A percentile compares a stretch with the other conserved stretches of the same genome.
phyloP scores from a whole-genome alignment of 2,797 vertebrate species.

The Rhabdophis nuchalis region DNA sequence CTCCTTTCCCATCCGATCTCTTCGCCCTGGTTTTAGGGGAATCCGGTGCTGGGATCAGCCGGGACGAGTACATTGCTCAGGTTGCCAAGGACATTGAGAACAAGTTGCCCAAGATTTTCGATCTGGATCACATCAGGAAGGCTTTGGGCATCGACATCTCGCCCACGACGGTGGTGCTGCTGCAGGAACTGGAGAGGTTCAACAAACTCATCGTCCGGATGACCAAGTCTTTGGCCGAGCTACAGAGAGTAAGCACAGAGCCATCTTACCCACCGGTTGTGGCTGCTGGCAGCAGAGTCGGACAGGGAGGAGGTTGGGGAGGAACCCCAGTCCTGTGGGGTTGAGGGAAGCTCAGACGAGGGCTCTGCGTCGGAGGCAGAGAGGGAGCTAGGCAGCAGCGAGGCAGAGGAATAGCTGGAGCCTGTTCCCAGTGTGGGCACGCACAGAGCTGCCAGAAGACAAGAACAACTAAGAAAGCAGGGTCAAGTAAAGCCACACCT shows the following conservation, averaged over 20 bases:
- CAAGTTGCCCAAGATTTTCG: slow-evolving; percentile 83
- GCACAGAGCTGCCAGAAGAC: too few relatives aligned
- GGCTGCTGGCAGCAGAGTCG: too few relatives aligned
- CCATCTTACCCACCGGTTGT: background rate
- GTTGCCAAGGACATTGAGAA: slow-evolving; percentile 88
- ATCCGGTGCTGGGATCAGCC: slow-evolving; percentile 77
- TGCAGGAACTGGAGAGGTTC: slow-evolving; percentile 92
- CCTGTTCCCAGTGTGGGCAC: too few relatives aligned
- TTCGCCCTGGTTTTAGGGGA: slow-evolving; percentile 74
- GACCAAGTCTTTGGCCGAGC: slow-evolving; percentile 81
- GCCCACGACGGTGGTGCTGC: slow-evolving; percentile 86
- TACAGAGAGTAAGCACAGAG: slow-evolving; percentile 79
- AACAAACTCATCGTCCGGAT: slow-evolving; percentile 84
- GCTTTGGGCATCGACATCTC: slow-evolving; percentile 71
- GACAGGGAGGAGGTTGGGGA: too few relatives aligned
- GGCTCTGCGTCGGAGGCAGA: too few relatives aligned
- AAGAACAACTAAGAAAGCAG: too few relatives aligned
- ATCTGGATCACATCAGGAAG: slow-evolving; percentile 83
- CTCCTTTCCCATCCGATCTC: background rate
- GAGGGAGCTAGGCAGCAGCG: too few relatives aligned
- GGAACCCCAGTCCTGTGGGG: too few relatives aligned
- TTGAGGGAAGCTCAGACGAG: too few relatives aligned
- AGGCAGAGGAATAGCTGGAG: too few relatives aligned
- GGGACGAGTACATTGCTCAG: slow-evolving; percentile 86
- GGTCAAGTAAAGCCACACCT: too few relatives aligned